A percentile compares a stretch with the other conserved stretches of the same genome.
Conservation (phyloP, 2,888 invertebrate genomes). For the Ferrisia virgata region DNA sequence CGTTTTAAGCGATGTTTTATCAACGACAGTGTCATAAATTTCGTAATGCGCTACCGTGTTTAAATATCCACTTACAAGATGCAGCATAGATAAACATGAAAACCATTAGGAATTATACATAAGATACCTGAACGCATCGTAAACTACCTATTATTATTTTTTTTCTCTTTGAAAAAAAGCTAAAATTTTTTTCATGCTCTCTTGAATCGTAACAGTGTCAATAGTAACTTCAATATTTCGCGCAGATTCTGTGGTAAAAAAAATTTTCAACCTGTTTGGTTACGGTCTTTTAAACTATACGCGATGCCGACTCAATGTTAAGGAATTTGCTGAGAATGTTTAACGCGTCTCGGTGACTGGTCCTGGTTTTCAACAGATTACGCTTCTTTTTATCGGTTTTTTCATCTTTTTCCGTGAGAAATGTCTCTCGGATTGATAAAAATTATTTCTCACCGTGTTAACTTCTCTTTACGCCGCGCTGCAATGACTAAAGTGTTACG, state of each 20-base stretch:
- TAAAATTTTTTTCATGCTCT: not conserved
- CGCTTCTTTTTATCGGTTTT: constrained; percentile 21
- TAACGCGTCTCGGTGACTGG: constrained; percentile 36
- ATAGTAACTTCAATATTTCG: not conserved
- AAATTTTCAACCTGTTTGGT: constrained; percentile 28
- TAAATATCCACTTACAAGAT: not conserved
- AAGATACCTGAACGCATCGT: not conserved
- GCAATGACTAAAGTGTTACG: not conserved
- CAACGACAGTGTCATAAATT: not conserved
- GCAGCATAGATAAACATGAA: not conserved
- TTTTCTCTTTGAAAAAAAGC: not conserved
- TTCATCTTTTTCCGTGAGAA: constrained; percentile 31
- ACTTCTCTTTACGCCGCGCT: not conserved
- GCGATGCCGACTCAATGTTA: constrained; percentile 11
- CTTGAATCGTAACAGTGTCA: not conserved
- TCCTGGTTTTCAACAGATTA: constrained; percentile 27
- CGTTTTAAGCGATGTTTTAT: not conserved
- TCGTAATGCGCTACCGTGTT: not conserved
- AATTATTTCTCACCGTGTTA: constrained; percentile 18
- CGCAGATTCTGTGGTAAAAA: not conserved
- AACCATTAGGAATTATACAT: not conserved
- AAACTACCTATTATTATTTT: not conserved
- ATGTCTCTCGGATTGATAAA: constrained; percentile 7
- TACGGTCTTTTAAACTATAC: not conserved
- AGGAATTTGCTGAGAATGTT: constrained; percentile 33